Conservation (phyloP, 2,797 vertebrate species). For the Xenops minutus region DNA sequence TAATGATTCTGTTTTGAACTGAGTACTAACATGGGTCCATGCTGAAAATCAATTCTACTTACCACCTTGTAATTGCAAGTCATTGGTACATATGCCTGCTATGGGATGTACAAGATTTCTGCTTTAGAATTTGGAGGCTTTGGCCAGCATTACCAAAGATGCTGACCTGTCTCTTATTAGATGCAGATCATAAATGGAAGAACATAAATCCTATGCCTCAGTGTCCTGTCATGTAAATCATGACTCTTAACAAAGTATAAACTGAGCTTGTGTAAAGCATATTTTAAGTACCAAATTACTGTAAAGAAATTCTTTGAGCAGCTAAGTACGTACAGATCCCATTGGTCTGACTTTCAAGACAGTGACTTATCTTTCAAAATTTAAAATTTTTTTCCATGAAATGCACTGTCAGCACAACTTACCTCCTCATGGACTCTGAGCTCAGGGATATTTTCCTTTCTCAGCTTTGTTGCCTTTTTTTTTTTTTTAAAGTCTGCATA, state of each 20-base stretch:
- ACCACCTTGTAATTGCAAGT: not conserved
- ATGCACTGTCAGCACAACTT: not conserved
- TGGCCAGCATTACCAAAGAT: not conserved
- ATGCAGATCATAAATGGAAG: not conserved
- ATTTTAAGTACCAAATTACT: not conserved
- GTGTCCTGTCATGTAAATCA: not conserved
- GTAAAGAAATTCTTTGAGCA: not conserved
- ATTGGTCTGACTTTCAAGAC: not conserved
- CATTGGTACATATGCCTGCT: not conserved
- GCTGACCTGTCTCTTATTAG: not conserved
- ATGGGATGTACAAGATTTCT: not conserved
- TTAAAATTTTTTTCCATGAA: not conserved
- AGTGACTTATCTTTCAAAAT: not conserved
- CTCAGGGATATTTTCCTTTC: not conserved
- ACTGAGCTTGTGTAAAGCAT: not conserved
- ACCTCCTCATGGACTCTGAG: not conserved
- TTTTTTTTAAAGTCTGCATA: not conserved
- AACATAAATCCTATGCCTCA: rapidly evolving
- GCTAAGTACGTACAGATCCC: not conserved
- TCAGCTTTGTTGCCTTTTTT: not conserved
- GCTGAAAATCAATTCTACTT: not conserved
- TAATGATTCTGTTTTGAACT: not conserved
- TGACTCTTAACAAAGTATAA: not conserved
- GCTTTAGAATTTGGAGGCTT: not conserved
- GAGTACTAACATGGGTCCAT: not conserved